Evolutionary conservation across 2,888 invertebrate genomes (phyloP).

Genomic region (Sarcophaga carnaria): DNA sequence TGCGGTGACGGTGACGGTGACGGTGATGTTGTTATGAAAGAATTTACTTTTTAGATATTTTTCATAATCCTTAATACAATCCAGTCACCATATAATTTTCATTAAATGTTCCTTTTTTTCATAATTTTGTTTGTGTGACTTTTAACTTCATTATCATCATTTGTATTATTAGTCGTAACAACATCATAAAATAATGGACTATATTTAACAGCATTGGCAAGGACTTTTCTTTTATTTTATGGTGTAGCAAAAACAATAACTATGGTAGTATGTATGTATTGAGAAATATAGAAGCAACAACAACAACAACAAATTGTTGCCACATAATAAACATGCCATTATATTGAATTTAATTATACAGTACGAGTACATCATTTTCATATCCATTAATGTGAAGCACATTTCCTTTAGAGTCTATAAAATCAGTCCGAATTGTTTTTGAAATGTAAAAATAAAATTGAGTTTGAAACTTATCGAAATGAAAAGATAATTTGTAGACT

Average conservation of each 20-base stretch:
- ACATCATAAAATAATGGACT: conserved; percentile 49
- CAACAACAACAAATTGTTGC: conserved; percentile 46
- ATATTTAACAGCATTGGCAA: conserved; percentile 48
- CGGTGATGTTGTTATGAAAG: no score
- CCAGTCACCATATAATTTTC: conserved; percentile 73
- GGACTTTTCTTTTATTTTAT: conserved; percentile 61
- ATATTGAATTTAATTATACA: conserved; percentile 67
- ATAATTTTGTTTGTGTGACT: conserved; percentile 5
- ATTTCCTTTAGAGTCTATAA: neutral
- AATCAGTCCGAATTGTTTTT: neutral
- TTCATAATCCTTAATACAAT: conserved; percentile 70
- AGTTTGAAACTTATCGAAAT: no score
- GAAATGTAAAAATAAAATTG: neutral
- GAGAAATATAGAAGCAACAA: neutral
- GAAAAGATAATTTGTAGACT: no score
- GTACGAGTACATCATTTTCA: conserved; percentile 19
- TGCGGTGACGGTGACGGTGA: no score
- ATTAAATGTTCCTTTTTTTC: conserved; percentile 33
- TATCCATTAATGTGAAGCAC: neutral
- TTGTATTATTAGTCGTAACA: neutral
- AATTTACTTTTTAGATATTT: conserved; percentile 14
- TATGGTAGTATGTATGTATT: neutral
- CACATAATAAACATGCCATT: conserved; percentile 61
- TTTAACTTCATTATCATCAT: conserved; percentile 32
- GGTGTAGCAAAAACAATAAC: conserved; percentile 28